These are phyloP conservation scores for Dinomys branickii DNA, from an alignment of 2,113 vertebrate species.

Conservation along the genomic window DNA sequence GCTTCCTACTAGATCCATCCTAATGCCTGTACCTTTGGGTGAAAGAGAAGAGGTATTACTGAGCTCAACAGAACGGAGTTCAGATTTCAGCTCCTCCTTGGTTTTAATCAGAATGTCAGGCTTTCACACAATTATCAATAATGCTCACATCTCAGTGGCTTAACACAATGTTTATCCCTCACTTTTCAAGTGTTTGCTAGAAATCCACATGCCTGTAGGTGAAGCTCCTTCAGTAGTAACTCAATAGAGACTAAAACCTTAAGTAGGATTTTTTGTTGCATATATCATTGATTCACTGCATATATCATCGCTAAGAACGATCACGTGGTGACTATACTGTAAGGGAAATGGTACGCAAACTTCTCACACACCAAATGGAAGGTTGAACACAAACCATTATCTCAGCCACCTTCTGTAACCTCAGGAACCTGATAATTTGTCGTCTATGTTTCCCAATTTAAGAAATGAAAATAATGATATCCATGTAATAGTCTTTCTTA, in stretches of 20 bases:
- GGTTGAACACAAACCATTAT: not conserved
- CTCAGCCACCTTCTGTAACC: not conserved
- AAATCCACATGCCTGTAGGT: not conserved
- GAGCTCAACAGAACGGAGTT: not conserved
- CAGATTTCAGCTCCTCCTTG: not conserved
- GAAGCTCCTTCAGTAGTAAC: not conserved
- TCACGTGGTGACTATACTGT: not conserved
- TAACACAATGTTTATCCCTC: not conserved
- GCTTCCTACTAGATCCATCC: not conserved
- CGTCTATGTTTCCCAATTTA: too few relatives aligned
- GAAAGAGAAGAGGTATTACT: not conserved
- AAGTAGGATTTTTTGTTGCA: not conserved
- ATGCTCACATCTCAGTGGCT: not conserved
- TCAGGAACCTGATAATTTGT: not conserved
- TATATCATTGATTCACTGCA: not conserved
- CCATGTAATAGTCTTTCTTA: not conserved
- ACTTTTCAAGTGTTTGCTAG: too few relatives aligned
- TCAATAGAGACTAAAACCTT: not conserved
- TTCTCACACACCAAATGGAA: not conserved
- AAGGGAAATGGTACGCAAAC: not conserved
- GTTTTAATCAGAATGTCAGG: slow-evolving; percentile 7
- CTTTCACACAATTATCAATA: slow-evolving; percentile 3
- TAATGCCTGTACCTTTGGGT: not conserved
- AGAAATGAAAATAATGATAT: not conserved
- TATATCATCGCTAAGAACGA: not conserved